Conservation (phyloP, 2,113 vertebrate species). For the Saguinus midas region DNA sequence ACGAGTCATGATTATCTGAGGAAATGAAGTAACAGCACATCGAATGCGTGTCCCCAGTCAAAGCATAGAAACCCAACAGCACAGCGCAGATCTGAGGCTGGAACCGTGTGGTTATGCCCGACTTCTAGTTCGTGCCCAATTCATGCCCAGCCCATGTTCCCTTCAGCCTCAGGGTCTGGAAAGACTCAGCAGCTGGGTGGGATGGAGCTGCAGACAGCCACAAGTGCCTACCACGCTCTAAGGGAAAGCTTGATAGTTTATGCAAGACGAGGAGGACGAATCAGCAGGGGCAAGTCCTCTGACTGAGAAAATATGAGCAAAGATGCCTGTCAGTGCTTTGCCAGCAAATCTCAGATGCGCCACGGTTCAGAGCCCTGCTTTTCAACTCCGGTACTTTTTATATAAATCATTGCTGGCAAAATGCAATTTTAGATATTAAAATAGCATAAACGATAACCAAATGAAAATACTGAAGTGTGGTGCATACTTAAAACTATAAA, state of each 20-base stretch:
- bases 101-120: not conserved
- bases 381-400: fast-evolving
- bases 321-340: not conserved
- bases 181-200: slow-evolving; percentile 55
- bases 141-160: not conserved
- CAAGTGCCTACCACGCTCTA: not conserved
- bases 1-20: not conserved
- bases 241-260: not conserved
- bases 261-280: not conserved
- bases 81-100: slow-evolving; percentile 7
- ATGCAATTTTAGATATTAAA: not conserved
- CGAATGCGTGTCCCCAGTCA: not conserved
- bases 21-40: not conserved
- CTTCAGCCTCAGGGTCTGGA: slow-evolving; percentile 52
- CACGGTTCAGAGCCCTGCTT: not conserved
- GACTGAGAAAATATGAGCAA: not conserved
- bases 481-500: not conserved
- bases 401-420: not conserved
- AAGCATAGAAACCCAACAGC: slow-evolving; percentile 11
- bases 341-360: not conserved
- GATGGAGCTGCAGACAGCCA: not conserved
- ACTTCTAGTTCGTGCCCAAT: not conserved
- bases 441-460: not conserved
- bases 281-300: not conserved
- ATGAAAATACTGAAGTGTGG: fast-evolving